phyloP scores from a whole-genome alignment of 2,888 invertebrate species.

The Gandaritis pyraliata region DNA sequence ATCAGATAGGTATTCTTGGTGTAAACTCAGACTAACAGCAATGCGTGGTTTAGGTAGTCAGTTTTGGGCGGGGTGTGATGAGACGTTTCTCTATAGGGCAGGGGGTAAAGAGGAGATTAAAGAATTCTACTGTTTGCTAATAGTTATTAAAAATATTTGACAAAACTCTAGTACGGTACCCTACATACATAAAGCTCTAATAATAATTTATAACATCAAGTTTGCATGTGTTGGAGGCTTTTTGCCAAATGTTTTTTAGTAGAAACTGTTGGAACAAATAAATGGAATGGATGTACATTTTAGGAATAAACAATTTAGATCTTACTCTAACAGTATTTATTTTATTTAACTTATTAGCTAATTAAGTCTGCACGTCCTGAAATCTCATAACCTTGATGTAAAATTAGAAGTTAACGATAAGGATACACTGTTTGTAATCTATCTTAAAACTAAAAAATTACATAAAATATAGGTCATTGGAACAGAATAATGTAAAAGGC shows the following conservation, averaged over 20 bases:
- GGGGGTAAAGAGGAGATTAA: too few species aligned
- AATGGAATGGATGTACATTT: constrained; percentile 37
- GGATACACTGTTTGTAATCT: constrained; percentile 32
- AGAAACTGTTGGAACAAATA: constrained; percentile 7
- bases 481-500: constrained; percentile 38
- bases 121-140: background rate
- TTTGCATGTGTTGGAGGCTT: background rate
- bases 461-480: constrained; percentile 38
- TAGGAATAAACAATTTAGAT: constrained; percentile 30
- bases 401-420: constrained; percentile 30
- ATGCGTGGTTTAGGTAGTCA: too few species aligned
- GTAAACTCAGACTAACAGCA: too few species aligned
- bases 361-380: constrained; percentile 44
- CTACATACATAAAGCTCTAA: background rate
- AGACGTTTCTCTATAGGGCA: too few species aligned
- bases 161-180: background rate
- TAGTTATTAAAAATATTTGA: background rate
- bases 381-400: constrained; percentile 40
- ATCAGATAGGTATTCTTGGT: too few species aligned
- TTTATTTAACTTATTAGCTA: constrained; percentile 36
- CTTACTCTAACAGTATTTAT: constrained; percentile 31
- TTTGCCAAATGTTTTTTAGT: background rate
- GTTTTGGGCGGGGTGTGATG: too few species aligned
- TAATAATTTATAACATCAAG: constrained; percentile 3
- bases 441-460: constrained; percentile 32